Evolutionary conservation across 2,113 vertebrate species (phyloP).

Genomic region (Ondatra zibethicus): DNA sequence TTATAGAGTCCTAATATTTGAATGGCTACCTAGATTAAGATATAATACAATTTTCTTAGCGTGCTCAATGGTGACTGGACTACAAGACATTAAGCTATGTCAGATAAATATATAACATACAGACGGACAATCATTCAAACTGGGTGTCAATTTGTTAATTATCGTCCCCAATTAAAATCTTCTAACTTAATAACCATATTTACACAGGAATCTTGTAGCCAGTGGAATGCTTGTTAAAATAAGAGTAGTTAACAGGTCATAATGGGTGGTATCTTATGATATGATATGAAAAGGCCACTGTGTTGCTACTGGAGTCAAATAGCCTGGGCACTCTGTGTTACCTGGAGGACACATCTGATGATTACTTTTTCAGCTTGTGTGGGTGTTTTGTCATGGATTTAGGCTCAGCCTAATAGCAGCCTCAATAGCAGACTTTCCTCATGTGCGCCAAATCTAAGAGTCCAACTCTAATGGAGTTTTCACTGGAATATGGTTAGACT

Average conservation of each 20-base stretch:
- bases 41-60: background rate
- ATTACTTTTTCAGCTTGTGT: background rate
- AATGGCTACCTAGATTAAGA: background rate
- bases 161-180: background rate
- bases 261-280: background rate
- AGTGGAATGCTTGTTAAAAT: background rate
- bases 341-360: background rate
- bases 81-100: background rate
- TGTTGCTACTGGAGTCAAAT: background rate
- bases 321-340: background rate
- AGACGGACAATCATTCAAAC: background rate
- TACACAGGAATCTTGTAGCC: background rate
- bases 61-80: background rate
- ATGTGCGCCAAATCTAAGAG: background rate
- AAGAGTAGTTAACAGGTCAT: background rate
- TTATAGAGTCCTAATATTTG: background rate
- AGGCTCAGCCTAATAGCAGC: background rate
- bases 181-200: background rate
- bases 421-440: background rate
- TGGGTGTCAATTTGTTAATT: background rate
- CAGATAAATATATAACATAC: slow-evolving; percentile 10
- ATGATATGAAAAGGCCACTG: background rate
- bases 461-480: background rate
- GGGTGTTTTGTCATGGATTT: background rate
- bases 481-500: background rate